Conservation (phyloP, 2,113 vertebrate genomes). For the Entelurus aequoreus region DNA sequence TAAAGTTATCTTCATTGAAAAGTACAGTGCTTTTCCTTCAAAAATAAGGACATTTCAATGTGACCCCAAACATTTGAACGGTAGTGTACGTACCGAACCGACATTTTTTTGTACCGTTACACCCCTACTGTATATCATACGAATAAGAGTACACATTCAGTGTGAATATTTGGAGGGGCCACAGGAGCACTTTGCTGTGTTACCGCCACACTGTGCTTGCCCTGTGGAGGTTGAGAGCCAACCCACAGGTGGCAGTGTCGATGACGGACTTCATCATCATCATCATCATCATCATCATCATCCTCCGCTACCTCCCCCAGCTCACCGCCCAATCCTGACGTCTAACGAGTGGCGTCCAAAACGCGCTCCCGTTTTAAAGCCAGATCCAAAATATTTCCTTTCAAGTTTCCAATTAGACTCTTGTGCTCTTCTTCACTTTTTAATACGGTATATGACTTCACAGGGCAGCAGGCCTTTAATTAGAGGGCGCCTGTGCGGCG, state of each 20-base stretch:
- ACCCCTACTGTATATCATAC: too few relatives aligned
- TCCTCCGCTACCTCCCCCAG: neutral
- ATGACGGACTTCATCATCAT: constrained; percentile 15
- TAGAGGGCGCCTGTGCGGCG: constrained; percentile 58
- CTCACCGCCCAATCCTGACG: constrained; percentile 1
- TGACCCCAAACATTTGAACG: too few relatives aligned
- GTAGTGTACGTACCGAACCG: too few relatives aligned
- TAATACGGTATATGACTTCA: constrained; percentile 43
- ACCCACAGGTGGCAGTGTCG: constrained; percentile 4
- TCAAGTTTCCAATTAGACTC: constrained; percentile 56
- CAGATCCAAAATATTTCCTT: constrained; percentile 38
- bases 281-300: too few relatives aligned
- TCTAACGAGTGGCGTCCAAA: constrained; percentile 13
- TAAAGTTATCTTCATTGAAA: too few relatives aligned
- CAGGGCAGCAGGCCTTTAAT: constrained; percentile 55
- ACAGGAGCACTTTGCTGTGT: too few relatives aligned
- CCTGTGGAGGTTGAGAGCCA: neutral
- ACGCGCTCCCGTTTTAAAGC: neutral
- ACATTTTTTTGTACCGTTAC: too few relatives aligned
- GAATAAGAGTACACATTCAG: too few relatives aligned
- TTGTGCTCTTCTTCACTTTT: constrained; percentile 31
- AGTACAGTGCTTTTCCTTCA: too few relatives aligned
- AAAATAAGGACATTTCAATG: too few relatives aligned
- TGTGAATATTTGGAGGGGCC: too few relatives aligned
- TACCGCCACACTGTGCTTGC: too few relatives aligned